Evolutionary conservation across 2,888 invertebrate genomes (phyloP).

Genomic region (Petrolisthes cinctipes): DNA sequence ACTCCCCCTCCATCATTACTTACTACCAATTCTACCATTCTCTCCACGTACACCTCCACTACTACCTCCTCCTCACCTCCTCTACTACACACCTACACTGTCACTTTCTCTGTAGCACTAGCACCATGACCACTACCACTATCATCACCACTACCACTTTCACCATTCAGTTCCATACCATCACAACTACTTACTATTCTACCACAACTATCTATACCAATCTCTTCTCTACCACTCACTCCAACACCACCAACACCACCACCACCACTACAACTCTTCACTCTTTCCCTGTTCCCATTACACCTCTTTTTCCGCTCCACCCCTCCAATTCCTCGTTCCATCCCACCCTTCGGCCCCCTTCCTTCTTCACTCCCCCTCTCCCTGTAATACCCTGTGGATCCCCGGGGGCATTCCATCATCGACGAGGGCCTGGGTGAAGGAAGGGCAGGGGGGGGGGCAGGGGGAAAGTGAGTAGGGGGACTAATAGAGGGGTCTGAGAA

Average conservation of each 20-base stretch:
- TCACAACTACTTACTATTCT: neutral
- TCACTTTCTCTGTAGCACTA: neutral
- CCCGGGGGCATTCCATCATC: too few relatives aligned
- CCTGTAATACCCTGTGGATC: neutral
- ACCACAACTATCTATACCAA: neutral
- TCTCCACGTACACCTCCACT: neutral
- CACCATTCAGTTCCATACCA: neutral
- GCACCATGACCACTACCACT: neutral
- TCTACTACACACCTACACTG: neutral
- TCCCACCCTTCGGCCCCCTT: neutral
- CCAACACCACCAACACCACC: too few relatives aligned
- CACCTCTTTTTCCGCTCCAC: neutral
- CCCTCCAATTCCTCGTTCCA: neutral
- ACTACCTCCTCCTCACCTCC: neutral
- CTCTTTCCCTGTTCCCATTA: neutral
- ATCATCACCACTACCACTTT: neutral
- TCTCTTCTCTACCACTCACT: neutral
- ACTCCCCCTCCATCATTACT: neutral
- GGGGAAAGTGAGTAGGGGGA: too few relatives aligned
- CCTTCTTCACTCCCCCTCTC: too few relatives aligned
- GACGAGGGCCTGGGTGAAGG: too few relatives aligned
- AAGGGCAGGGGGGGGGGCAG: too few relatives aligned
- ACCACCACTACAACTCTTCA: neutral
- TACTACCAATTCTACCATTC: neutral
- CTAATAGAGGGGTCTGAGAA: slow-evolving; percentile 25